phyloP scores from a whole-genome alignment of 1,140 invertebrate species.

The Aphaenogaster ashmeadi region DNA sequence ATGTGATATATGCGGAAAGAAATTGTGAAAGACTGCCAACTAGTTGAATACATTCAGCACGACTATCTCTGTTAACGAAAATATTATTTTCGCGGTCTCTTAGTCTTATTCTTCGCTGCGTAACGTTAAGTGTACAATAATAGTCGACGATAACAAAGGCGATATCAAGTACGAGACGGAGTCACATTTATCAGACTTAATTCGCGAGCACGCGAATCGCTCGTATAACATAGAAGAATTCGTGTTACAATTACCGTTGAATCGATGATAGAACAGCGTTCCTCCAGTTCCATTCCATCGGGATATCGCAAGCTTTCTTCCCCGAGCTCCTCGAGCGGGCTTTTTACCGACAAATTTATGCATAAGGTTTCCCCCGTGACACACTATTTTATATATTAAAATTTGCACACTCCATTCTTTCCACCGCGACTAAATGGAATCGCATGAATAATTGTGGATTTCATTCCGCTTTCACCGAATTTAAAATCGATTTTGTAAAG shows the following conservation, averaged over 20 bases:
- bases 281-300: not conserved
- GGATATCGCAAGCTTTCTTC: not conserved
- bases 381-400: constrained; percentile 22
- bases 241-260: constrained; percentile 37
- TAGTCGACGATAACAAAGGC: constrained; percentile 40
- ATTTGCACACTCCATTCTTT: constrained; percentile 10
- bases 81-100: constrained; percentile 31
- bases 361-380: constrained; percentile 16
- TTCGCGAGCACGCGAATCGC: constrained; percentile 41
- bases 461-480: constrained; percentile 23
- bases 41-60: not conserved
- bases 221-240: constrained; percentile 41
- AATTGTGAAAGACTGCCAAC: not conserved
- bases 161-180: constrained; percentile 25
- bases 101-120: not conserved
- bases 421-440: not conserved
- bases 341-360: constrained; percentile 16
- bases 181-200: constrained; percentile 50
- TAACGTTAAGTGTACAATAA: constrained; percentile 47
- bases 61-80: not conserved
- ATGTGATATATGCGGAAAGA: not conserved
- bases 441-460: constrained; percentile 9
- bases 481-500: constrained; percentile 5
- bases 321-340: not conserved
- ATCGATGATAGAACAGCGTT: constrained; percentile 38